phyloP scores from a whole-genome alignment of 2,113 vertebrate species.

The Rhadina sibilatrix region DNA sequence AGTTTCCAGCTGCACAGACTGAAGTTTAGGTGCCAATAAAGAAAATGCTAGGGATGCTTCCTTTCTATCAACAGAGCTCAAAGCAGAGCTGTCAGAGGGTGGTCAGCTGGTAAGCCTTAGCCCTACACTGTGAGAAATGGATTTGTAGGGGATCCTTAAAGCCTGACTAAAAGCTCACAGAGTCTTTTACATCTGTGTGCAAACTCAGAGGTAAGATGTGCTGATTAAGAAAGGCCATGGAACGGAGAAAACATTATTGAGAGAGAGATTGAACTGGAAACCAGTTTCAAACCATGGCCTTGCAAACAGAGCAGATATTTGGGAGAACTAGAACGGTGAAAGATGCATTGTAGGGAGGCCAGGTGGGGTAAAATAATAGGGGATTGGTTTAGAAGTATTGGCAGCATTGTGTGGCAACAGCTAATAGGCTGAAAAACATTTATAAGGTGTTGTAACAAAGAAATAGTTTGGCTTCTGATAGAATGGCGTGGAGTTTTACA shows the following conservation, averaged over 20 bases:
- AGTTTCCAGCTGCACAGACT: neutral
- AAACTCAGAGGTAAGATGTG: neutral
- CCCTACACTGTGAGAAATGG: neutral
- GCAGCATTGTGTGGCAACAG: neutral
- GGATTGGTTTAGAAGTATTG: neutral
- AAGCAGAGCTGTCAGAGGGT: neutral
- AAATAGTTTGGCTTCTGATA: neutral
- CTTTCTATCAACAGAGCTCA: neutral
- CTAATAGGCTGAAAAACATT: neutral
- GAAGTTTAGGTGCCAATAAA: neutral
- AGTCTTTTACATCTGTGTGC: neutral
- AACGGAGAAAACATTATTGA: neutral
- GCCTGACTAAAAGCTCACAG: neutral
- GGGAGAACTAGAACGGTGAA: neutral
- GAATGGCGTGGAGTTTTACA: neutral
- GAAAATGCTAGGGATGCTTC: neutral
- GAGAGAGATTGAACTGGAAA: neutral
- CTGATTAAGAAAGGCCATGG: neutral
- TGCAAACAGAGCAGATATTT: neutral
- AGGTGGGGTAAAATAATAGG: neutral
- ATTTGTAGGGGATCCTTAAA: neutral
- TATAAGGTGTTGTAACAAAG: neutral
- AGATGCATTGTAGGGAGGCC: neutral
- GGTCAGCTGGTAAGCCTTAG: neutral
- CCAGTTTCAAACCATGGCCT: neutral